Evolutionary conservation across 2,113 vertebrate species (phyloP), one percentile per base, ranked within the genome.

Genomic region (Eudyptes chrysolophus): DNA sequence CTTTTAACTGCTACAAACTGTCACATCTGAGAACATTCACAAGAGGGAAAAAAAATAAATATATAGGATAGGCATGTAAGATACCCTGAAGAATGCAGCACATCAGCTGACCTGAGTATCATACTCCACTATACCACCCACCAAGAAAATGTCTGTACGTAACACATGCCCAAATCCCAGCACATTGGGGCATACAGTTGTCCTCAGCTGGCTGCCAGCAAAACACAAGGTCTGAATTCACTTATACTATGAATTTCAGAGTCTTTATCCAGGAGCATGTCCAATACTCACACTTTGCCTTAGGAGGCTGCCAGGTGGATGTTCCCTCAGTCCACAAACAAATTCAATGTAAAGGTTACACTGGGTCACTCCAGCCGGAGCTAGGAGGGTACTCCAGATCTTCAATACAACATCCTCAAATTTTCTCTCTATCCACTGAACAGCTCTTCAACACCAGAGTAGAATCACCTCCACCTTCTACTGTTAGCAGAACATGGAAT

Each of bases 151-250:
- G 3, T 52, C 68, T 42, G 14, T 34, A 77, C 26, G 11, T n/a
- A 84, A 82, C 54, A 78, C 51, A 44, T 55, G 80, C 58, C 64
- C 71, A 87, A 74, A 74, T 69, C 15, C 62, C 68, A 88, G 68
- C 38, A 54, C 10, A 30, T 7, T 29, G 51, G 68, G 60, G n/a
- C 74, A 84, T 27, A 66, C 16, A 54, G 48, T 22, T 94, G 44
- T 65, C 40, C 49, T 80, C 93, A 93, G 27, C 16, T 19, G 30
- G 40, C 65, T 92, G 66, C 61, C 62, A 96, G 32, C 49, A 92
- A 64, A 93, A 75, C 58, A 94, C 32, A 80, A 87, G 16, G n/a
- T 66, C 70, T 89, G 79, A 80, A 95, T 74, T 93, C 70, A 89
- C 30, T 76, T 52, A 18, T 13, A 62, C 58, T 36, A 36, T 7